These are phyloP conservation scores for Euura lappo DNA, from an alignment of 1,140 invertebrate species.

Conservation along the genomic window DNA sequence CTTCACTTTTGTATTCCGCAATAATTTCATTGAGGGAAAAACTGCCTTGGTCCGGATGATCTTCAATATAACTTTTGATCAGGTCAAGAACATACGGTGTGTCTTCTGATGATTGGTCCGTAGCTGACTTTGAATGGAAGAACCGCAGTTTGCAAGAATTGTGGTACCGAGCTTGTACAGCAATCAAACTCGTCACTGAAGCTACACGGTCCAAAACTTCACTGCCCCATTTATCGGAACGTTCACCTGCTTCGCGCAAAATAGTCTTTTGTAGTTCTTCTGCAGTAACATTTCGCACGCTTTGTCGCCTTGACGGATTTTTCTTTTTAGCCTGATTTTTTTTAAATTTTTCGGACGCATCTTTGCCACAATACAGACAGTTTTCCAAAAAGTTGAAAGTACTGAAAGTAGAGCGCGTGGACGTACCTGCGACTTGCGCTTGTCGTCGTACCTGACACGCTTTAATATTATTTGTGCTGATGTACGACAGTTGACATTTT, in stretches of 20 bases:
- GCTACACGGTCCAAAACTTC: neutral
- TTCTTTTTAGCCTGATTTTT: neutral
- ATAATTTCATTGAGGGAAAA: constrained; percentile 13
- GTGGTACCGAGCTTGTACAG: neutral
- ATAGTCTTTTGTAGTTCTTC: neutral
- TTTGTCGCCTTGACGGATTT: neutral
- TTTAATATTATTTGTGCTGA: neutral
- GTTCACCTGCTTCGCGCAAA: neutral
- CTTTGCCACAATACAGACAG: neutral
- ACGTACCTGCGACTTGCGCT: neutral
- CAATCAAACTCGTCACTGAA: neutral
- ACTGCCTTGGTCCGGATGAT: neutral
- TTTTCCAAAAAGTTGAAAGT: neutral
- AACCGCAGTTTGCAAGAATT: neutral
- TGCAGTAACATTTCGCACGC: neutral
- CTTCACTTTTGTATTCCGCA: neutral
- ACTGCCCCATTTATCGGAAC: neutral
- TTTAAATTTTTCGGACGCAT: neutral
- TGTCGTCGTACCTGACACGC: neutral
- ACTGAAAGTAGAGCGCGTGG: neutral
- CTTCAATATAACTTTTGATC: neutral
- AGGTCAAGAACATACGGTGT: constrained; percentile 2
- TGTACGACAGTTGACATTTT: neutral
- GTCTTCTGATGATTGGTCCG: neutral
- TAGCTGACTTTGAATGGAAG: neutral